Evolutionary conservation across 2,113 vertebrate genomes (phyloP).

Genomic region (Microtus montanus): DNA sequence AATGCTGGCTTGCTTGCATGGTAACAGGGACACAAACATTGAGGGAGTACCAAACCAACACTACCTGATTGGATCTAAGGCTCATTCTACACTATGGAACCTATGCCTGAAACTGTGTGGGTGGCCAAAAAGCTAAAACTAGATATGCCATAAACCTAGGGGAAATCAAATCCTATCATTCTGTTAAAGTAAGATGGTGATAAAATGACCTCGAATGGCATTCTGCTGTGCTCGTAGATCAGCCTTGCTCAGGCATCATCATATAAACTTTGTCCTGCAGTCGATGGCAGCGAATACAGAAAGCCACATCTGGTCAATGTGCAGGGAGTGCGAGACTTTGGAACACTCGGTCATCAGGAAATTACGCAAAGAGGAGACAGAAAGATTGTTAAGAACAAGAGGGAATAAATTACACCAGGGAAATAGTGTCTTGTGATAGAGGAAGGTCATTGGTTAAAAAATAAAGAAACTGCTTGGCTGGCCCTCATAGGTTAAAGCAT

Average conservation of each 20-base stretch:
- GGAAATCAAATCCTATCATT: neutral
- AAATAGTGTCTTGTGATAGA: neutral
- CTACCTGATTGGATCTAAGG: neutral
- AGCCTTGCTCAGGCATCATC: neutral
- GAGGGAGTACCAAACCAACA: neutral
- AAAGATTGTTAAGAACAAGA: neutral
- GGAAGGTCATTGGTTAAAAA: too few species aligned
- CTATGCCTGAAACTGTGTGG: neutral
- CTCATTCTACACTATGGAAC: neutral
- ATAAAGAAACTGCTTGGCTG: too few species aligned
- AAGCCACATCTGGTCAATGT: neutral
- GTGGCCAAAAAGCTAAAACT: neutral
- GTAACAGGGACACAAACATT: neutral
- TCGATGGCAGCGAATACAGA: neutral
- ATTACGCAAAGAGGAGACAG: neutral
- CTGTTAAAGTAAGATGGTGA: neutral
- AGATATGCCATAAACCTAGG: neutral
- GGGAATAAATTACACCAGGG: neutral
- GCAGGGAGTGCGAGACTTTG: neutral
- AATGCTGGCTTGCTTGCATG: neutral
- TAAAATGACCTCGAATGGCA: neutral
- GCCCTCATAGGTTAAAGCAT: too few species aligned
- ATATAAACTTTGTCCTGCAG: neutral
- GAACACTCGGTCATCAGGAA: neutral
- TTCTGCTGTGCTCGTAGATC: neutral